Evolutionary conservation across 2,888 invertebrate genomes (phyloP), one percentile per base, ranked within the genome.

Genomic region (Drosophila rellima): DNA sequence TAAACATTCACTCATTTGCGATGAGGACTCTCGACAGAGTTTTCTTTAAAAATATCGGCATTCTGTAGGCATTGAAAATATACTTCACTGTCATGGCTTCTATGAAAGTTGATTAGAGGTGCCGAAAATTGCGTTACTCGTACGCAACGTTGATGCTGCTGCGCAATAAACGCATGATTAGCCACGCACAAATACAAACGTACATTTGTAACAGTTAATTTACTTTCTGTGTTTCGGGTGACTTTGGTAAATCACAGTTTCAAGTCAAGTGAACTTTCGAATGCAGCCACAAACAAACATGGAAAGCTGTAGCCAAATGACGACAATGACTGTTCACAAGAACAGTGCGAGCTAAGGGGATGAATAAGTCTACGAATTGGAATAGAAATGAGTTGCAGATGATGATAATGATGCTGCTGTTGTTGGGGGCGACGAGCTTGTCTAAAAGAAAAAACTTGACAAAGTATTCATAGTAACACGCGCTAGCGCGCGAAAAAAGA

Each of bases 401-500:
- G 52, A 67, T 57, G 62, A 72, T 59, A 37, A 45, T 56, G 65
- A 62, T 50, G 68, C 29, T 39, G 54, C 1, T 40, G 68, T 11
- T 40, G 61, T 45, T 26, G 59, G 52, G 13, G 55, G 51, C 65
- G 64, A 66, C 44, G 57, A 78, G 70, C 60, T 66, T 66, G 67
- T 74, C 78, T 65, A 65, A 75, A 56, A 74, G 81, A 65, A 76
- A 80, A 85, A 88, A 89, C 78, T 89, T 87, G 79, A 78, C 88
- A 83, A 81, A 87, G 81, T 83, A 83, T 80, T 89, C 85, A 80
- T 80, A 86, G 83, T 77, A 75, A 75, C 67, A 77, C 69, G 80
- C 75, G 63, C 56, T 40, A 62, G 75, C 61, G 80, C 74, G 61
- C 56, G 56, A 67, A 68, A 78, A 72, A 57, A 62, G 73, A 77